Evolutionary conservation across 2,888 invertebrate genomes (phyloP).

Genomic region (Drosophila prostipennis): DNA sequence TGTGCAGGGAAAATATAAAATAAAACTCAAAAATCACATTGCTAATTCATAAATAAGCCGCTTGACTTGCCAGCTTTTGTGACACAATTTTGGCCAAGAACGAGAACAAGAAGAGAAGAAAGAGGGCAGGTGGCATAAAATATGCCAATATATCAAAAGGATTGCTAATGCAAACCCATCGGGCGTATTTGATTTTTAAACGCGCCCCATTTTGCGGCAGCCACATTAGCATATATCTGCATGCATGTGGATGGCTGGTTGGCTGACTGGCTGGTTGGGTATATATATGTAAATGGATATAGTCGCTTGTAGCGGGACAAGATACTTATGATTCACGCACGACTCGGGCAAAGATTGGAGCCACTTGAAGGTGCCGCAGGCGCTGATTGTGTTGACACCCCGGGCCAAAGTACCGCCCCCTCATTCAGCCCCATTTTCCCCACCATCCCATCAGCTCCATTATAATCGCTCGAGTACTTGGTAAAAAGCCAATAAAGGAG

Average conservation of each 20-base stretch:
- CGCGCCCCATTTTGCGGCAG: constrained; percentile 11
- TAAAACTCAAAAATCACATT: constrained; percentile 29
- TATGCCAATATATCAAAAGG: constrained; percentile 71
- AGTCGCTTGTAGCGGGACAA: constrained; percentile 11
- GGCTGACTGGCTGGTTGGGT: background rate
- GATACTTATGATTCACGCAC: constrained; percentile 45
- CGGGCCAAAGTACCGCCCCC: constrained; percentile 9
- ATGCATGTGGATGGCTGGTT: background rate
- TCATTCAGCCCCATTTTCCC: background rate
- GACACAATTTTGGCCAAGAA: background rate
- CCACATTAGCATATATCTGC: constrained; percentile 40
- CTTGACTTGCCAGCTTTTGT: constrained; percentile 21
- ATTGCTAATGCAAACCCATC: constrained; percentile 54
- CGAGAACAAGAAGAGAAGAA: too few species aligned
- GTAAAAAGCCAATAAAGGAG: constrained; percentile 35
- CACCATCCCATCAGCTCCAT: background rate
- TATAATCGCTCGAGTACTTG: constrained; percentile 34
- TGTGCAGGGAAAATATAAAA: background rate
- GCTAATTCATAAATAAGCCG: constrained; percentile 43
- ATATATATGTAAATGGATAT: constrained; percentile 16
- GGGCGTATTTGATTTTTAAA: constrained; percentile 24
- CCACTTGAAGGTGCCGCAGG: constrained; percentile 13
- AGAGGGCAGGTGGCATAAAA: constrained; percentile 55
- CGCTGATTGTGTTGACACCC: constrained; percentile 39
- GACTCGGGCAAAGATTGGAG: constrained; percentile 15